Conservation (phyloP, 2,797 vertebrate genomes). For the Okamejei kenojei region DNA sequence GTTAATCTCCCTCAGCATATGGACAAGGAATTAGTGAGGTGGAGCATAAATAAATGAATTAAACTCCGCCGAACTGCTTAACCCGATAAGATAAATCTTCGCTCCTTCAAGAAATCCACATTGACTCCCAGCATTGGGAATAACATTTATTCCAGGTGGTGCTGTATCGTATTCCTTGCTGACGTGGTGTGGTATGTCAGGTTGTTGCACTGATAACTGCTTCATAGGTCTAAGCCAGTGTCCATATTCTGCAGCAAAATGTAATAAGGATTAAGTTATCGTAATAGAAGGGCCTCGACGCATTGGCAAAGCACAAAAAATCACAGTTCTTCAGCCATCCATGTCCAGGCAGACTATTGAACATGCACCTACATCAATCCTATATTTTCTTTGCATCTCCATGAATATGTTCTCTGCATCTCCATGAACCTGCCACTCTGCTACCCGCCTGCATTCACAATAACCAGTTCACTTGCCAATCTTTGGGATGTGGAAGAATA, state of each 20-base stretch:
- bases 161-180: not conserved
- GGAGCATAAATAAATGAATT: constrained; percentile 60
- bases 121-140: not conserved
- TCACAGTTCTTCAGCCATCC: too few species aligned
- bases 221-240: not conserved
- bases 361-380: too few species aligned
- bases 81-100: constrained; percentile 19
- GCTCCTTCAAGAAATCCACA: constrained; percentile 24
- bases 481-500: too few species aligned
- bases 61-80: constrained; percentile 46
- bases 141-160: not conserved
- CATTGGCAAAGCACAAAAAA: too few species aligned
- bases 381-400: too few species aligned
- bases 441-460: too few species aligned
- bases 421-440: too few species aligned
- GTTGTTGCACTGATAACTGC: not conserved
- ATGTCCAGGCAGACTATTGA: too few species aligned
- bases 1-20: constrained; percentile 61
- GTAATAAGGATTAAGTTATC: not conserved
- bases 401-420: too few species aligned
- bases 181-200: not conserved
- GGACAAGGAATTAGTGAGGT: constrained; percentile 62
- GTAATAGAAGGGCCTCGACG: not conserved
- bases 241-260: not conserved
- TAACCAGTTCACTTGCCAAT: too few species aligned